Percentiles rank a stretch among this genome's conserved stretches.
These are phyloP conservation scores for Augochlorella aurata DNA, from an alignment of 2,888 invertebrate species.

Conservation along the genomic window DNA sequence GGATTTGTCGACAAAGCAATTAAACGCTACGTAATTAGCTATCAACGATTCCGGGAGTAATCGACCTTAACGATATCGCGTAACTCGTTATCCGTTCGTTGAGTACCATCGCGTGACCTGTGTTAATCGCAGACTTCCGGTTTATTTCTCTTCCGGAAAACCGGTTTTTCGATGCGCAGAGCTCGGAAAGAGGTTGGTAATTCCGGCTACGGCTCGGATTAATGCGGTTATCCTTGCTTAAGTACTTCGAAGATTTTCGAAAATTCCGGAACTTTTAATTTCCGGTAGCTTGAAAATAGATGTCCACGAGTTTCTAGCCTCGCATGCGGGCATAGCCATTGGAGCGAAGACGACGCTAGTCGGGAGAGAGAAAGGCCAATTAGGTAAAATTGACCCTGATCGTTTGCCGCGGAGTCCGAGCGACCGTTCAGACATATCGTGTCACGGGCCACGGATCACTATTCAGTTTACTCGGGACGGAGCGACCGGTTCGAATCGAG, in stretches of 20 bases:
- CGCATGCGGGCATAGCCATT: background rate
- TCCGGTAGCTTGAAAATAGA: background rate
- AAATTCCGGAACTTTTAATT: background rate
- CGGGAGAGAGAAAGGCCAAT: background rate
- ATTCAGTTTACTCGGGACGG: background rate
- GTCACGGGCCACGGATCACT: background rate
- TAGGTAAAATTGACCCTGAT: background rate
- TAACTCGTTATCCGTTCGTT: conserved; percentile 4
- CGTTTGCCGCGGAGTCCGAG: background rate
- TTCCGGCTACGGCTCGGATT: background rate
- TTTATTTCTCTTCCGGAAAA: background rate
- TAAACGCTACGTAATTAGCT: background rate
- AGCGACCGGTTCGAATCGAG: background rate
- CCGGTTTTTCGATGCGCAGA: background rate
- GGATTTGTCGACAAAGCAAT: background rate
- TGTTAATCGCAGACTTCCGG: background rate
- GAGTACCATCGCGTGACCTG: background rate
- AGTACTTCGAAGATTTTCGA: background rate
- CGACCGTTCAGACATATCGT: background rate
- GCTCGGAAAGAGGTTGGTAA: background rate
- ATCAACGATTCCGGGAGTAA: background rate
- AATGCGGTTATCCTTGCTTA: background rate
- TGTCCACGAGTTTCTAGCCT: background rate
- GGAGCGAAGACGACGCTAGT: background rate
- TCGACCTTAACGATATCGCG: background rate